Evolutionary conservation across 2,888 invertebrate genomes (phyloP).

Genomic region (Drosophila buzzatii): DNA sequence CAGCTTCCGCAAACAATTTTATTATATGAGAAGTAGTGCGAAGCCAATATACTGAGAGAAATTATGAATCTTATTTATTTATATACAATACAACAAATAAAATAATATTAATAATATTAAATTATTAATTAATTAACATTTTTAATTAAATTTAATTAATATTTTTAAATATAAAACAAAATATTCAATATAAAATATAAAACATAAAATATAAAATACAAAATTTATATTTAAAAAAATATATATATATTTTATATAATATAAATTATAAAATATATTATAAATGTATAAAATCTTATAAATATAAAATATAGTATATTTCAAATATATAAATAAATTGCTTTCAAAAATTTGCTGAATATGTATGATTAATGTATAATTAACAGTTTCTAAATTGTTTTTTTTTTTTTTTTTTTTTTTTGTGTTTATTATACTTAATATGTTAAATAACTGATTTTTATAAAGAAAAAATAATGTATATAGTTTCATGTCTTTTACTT

Average conservation of each 20-base stretch:
- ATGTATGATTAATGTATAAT: not conserved
- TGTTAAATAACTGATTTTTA: not conserved
- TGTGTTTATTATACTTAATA: not conserved
- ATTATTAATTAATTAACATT: not conserved
- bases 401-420: too few species aligned
- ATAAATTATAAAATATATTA: not conserved
- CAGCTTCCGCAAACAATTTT: conserved; percentile 51
- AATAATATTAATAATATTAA: not conserved
- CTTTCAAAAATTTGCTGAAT: not conserved
- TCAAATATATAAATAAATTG: not conserved
- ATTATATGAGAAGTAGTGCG: conserved; percentile 15
- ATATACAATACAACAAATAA: too few species aligned
- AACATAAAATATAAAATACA: not conserved
- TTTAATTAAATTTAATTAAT: not conserved
- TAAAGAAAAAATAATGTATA: not conserved
- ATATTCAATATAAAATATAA: not conserved
- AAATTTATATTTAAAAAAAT: too few species aligned
- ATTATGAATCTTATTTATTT: not conserved
- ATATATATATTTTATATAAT: too few species aligned
- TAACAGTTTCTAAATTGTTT: not conserved
- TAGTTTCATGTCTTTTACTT: not conserved
- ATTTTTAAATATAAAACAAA: not conserved
- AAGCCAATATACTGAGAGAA: conserved; percentile 20
- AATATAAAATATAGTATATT: not conserved
- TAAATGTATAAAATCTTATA: not conserved